These are phyloP conservation scores for Nilaparvata lugens DNA, from an alignment of 1,140 invertebrate species.

Conservation along the genomic window DNA sequence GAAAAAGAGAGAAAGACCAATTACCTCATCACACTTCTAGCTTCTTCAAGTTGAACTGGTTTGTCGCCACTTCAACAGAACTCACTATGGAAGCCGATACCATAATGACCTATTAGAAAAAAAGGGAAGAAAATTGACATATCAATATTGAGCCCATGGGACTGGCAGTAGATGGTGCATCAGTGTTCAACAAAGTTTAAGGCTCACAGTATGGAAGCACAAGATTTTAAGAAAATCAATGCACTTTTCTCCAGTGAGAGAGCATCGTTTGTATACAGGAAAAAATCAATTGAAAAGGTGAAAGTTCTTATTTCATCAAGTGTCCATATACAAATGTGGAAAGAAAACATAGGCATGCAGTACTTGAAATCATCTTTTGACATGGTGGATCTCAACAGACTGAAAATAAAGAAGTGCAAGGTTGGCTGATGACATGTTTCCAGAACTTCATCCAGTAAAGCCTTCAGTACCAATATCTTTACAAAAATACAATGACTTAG, in stretches of 20 bases:
- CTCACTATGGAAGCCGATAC: conserved; percentile 33
- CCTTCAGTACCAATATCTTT: conserved; percentile 5
- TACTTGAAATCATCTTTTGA: conserved; percentile 7
- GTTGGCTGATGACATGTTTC: not conserved
- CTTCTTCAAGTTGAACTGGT: no score
- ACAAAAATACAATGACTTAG: conserved; percentile 6
- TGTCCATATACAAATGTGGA: conserved; percentile 6
- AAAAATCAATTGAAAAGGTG: conserved; percentile 8
- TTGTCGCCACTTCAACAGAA: no score
- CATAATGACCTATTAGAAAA: conserved; percentile 23
- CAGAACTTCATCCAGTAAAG: conserved; percentile 2
- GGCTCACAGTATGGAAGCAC: conserved; percentile 9
- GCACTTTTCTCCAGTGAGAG: not conserved
- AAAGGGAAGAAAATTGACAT: conserved; percentile 8
- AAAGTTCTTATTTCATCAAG: conserved; percentile 6
- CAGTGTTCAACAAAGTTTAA: conserved; percentile 8
- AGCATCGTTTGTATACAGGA: conserved; percentile 1
- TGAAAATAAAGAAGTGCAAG: conserved; percentile 4
- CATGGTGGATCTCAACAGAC: conserved; percentile 8
- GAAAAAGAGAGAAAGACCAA: no score
- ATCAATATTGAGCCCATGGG: conserved; percentile 7
- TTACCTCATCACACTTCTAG: no score
- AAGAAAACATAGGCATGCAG: conserved; percentile 6
- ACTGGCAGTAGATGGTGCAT: conserved; percentile 13
- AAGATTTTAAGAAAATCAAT: conserved; percentile 7